Conservation (phyloP, 2,888 invertebrate genomes). For the Stegophylla sp. region DNA sequence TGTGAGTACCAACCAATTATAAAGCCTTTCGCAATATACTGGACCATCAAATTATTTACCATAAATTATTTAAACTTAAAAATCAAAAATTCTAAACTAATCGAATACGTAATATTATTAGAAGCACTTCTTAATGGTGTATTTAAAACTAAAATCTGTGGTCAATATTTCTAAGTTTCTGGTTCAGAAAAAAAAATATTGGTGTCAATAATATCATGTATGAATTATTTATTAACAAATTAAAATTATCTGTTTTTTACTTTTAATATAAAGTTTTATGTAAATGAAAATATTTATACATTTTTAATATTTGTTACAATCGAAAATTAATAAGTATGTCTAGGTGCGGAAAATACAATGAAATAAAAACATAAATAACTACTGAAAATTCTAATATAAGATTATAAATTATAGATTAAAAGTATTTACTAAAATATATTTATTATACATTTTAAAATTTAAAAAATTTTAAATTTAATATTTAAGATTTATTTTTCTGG, state of each 20-base stretch:
- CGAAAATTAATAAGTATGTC: too few relatives aligned
- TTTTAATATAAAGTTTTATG: too few relatives aligned
- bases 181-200: too few relatives aligned
- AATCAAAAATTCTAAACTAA: conserved; percentile 2
- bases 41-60: not conserved
- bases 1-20: not conserved
- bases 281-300: too few relatives aligned
- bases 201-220: too few relatives aligned
- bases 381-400: too few relatives aligned
- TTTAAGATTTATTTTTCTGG: conserved; percentile 29
- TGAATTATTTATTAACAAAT: conserved; percentile 1
- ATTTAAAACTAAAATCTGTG: not conserved
- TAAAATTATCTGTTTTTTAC: too few relatives aligned
- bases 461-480: conserved; percentile 16
- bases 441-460: conserved; percentile 20
- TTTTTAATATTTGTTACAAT: too few relatives aligned
- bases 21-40: not conserved
- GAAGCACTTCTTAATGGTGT: too few relatives aligned
- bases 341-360: too few relatives aligned
- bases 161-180: too few relatives aligned
- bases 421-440: not conserved
- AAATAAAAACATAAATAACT: too few relatives aligned
- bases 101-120: not conserved
- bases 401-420: not conserved
- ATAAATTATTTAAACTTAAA: conserved; percentile 26